Evolutionary conservation across 2,113 vertebrate genomes (phyloP), one percentile per base, ranked within the genome.

Genomic region (Bothrops jararaca): DNA sequence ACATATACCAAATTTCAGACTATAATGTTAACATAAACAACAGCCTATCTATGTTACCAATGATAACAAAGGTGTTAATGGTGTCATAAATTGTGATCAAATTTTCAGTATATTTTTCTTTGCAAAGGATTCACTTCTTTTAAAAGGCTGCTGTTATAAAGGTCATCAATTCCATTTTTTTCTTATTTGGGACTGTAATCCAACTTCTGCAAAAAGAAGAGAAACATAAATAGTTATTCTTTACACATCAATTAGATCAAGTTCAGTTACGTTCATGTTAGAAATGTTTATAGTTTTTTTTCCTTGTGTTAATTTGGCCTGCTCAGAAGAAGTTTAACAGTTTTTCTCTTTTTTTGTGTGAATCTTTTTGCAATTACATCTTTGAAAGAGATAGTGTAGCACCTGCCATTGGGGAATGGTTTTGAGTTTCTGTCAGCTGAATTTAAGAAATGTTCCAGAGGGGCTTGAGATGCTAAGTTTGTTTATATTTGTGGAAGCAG

Each of bases 341-440:
- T 91, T 89, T 95, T 90, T 57, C 90, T 90, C 88, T 97, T 96
- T 96, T 95, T 95, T 58, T 13, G 26, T 95, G 92, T 92, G 94
- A 90, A 57, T 95, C 58, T 94, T 96, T 92, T 90, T 90, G 95
- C 96, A 96, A 96, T 91, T 54, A n/a, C 95, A 26, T 97, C 96
- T 97, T 97, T 96, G 80, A 94, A 94, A 96, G 94, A 95, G 96
- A 96, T 96, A 95, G 94, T 93, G 95, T 93, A 90, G 90, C 93
- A 90, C 93, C 92, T 96, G 96, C 96, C 96, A 94, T 53, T 95
- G 97, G 96, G 97, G 97, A 97, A 97, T 97, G 94, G 92, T 95
- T 97, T 87, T 96, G 96, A 96, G 95, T 0, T 7, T 96, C 96
- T 97, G 97, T 97, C 96, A 96, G 95, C 96, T 97, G 97, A 97